phyloP scores from a whole-genome alignment of 2,888 invertebrate species.

The Parnassius apollo region DNA sequence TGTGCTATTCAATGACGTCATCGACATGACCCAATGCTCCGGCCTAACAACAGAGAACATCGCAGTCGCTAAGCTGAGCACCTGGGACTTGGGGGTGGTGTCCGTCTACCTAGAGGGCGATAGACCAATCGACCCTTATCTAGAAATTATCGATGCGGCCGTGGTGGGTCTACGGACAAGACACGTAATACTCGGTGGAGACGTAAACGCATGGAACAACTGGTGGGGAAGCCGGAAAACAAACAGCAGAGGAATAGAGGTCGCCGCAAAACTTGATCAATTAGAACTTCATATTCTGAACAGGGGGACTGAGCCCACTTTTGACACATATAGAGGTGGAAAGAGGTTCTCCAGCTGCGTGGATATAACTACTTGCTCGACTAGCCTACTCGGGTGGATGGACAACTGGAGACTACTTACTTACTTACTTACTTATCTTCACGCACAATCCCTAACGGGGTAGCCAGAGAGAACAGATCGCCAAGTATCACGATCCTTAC shows the following conservation, averaged over 20 bases:
- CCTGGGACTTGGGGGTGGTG: too few relatives aligned
- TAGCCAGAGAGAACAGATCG: too few relatives aligned
- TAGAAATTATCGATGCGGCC: background rate
- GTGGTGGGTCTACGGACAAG: too few relatives aligned
- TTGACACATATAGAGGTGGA: background rate
- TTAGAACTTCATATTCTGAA: background rate
- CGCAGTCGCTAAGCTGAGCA: too few relatives aligned
- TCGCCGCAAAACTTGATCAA: background rate
- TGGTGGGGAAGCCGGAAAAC: background rate
- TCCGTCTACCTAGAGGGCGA: background rate
- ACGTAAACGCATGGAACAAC: too few relatives aligned
- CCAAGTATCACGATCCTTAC: too few relatives aligned
- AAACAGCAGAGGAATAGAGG: background rate
- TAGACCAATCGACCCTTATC: background rate
- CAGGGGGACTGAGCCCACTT: background rate
- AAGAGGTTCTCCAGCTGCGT: background rate
- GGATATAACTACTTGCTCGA: background rate
- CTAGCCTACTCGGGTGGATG: background rate
- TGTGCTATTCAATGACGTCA: too few relatives aligned
- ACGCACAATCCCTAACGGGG: too few relatives aligned
- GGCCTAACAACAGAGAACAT: too few relatives aligned
- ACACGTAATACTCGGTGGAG: too few relatives aligned
- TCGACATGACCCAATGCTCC: too few relatives aligned
- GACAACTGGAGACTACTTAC: background rate
- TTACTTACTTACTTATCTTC: too few relatives aligned